Evolutionary conservation across 2,113 vertebrate genomes (phyloP).

Genomic region (Corydoras sp.): DNA sequence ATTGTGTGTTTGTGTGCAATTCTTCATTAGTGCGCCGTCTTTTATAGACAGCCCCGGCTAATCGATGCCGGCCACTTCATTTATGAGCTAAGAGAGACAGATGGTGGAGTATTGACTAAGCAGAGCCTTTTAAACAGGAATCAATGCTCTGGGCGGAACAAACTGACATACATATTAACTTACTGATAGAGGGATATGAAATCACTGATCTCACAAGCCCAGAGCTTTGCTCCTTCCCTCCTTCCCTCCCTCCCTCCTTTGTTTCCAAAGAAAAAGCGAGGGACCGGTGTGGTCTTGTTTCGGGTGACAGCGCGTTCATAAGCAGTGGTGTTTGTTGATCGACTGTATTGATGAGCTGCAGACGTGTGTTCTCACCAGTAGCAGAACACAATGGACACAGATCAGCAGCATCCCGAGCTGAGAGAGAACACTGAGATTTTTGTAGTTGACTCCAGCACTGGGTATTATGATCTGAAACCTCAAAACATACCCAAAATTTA

Average conservation of each 20-base stretch:
- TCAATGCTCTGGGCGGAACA: slow-evolving; percentile 71
- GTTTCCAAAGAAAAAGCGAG: slow-evolving; percentile 4
- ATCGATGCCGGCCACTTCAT: slow-evolving; percentile 92
- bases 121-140: slow-evolving; percentile 81
- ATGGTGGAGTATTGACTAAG: slow-evolving; percentile 84
- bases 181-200: slow-evolving; percentile 72
- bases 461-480: too few relatives aligned
- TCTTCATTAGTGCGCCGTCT: slow-evolving; percentile 89
- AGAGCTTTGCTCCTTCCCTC: slow-evolving; percentile 10
- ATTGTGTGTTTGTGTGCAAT: slow-evolving; percentile 46
- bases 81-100: slow-evolving; percentile 97
- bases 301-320: slow-evolving; percentile 51
- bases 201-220: slow-evolving; percentile 61
- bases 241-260: slow-evolving; percentile 8
- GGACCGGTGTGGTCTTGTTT: slow-evolving; percentile 8
- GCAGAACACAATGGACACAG: slow-evolving; percentile 66
- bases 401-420: slow-evolving; percentile 4
- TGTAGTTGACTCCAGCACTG: too few relatives aligned
- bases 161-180: slow-evolving; percentile 74
- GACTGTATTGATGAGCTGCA: slow-evolving; percentile 69
- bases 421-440: neutral
- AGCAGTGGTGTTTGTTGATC: slow-evolving; percentile 41
- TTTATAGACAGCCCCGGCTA: slow-evolving; percentile 82
- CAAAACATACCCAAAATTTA: too few relatives aligned
- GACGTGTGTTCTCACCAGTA: slow-evolving; percentile 68